Evolutionary conservation across 2,797 vertebrate genomes (phyloP), one percentile per base, ranked within the genome.

Genomic region (Coranthus polyacanthus): DNA sequence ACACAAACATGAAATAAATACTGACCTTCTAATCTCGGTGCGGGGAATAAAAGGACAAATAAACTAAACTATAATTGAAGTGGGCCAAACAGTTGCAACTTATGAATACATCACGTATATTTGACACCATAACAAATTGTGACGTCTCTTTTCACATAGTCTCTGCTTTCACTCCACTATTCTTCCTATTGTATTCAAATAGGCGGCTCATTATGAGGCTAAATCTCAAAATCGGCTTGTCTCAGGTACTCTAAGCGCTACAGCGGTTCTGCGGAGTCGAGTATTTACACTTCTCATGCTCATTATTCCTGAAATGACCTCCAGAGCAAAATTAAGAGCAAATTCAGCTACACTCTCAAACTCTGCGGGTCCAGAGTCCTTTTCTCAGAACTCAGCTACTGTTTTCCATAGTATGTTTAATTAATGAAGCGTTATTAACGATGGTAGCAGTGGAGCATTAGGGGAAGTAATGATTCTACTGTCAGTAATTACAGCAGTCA

Each of bases 401-500:
- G 68, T 82, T 85, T 84, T 72, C 62, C 61, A 72, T 66, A 64
- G 50, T 58, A 80, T 89, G 81, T 83, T 87, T 88, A 87, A 87
- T 88, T 83, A 82, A 90, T 88, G 83, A 86, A 69, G 44, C 46
- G 45, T 78, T 85, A 89, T 89, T 86, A 88, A 82, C 13, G 24
- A 62, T 12, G 55, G 69, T 41, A 66, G 76, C 68, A 43, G 67
- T 20, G 38, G 39, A 74, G 76, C 71, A 72, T 84, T 68, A 74
- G 52, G 45, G 50, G 58, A 75, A 64, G 59, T 74, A 82, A 88
- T 89, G 80, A 79, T 68, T 83, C 58, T 51, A 57, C 68, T 72
- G 72, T 79, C 75, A 77, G 75, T 85, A 77, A 89, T 87, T 86
- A 82, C 13, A 57, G 59, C 55, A 67, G 67, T 18, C 84, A 82